Evolutionary conservation across 2,888 invertebrate genomes (phyloP).

Genomic region (Microctonus aethiopoides): DNA sequence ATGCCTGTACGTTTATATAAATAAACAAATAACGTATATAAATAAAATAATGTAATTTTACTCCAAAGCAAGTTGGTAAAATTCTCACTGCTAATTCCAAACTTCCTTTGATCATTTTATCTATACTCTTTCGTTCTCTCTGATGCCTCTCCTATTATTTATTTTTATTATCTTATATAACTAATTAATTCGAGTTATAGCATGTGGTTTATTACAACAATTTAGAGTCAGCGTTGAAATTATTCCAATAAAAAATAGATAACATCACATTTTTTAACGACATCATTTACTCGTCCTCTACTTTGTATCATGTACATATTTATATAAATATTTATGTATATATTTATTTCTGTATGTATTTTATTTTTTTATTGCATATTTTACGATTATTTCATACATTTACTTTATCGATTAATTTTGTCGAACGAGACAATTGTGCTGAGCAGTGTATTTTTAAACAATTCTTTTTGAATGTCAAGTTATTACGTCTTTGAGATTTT

Average conservation of each 20-base stretch:
- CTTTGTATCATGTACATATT: background rate
- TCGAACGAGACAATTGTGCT: too few species aligned
- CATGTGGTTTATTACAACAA: slow-evolving; percentile 19
- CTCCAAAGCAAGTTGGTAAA: slow-evolving; percentile 11
- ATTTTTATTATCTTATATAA: slow-evolving; percentile 16
- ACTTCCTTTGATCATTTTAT: background rate
- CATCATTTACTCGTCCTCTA: slow-evolving; percentile 17
- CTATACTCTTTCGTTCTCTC: background rate
- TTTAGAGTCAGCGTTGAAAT: slow-evolving; percentile 13
- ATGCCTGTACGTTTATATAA: too few species aligned
- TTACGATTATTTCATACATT: background rate
- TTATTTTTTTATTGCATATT: too few species aligned
- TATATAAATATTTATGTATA: too few species aligned
- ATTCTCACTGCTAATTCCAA: slow-evolving; percentile 16
- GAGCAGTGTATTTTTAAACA: too few species aligned
- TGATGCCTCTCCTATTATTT: background rate
- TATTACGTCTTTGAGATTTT: too few species aligned
- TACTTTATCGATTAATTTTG: background rate
- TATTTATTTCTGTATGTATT: too few species aligned
- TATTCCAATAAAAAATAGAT: slow-evolving; percentile 25
- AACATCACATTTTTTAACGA: slow-evolving; percentile 19
- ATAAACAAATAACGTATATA: too few species aligned
- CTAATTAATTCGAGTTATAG: slow-evolving; percentile 25
- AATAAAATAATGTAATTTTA: too few species aligned
- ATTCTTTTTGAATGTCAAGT: too few species aligned